Evolutionary conservation across 2,888 invertebrate genomes (phyloP), one percentile per base, ranked within the genome.

Genomic region (Neocrepidodera transversa): DNA sequence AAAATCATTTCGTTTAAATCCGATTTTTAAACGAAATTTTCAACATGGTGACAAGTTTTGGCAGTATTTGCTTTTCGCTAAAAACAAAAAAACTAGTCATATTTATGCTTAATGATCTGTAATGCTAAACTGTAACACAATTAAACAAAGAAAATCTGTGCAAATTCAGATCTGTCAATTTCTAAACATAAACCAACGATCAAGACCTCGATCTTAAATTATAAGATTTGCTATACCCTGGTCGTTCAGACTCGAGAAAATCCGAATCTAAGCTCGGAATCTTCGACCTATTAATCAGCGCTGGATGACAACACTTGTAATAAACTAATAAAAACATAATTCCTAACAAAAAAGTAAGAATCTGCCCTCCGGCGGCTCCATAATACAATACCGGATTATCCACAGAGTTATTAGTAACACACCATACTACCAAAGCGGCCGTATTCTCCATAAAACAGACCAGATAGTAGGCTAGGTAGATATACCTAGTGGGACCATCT

Each of bases 401-500:
- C 11, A 71, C 69, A 2, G 80, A 79, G 66, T 77, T 80, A 62
- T 76, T 79, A 8, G 78, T 74, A 1, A 81, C 79, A 70, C 80
- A 81, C 81, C 81, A 82, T 10, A 81, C 79, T 47, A 81, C 80
- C 42, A 82, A 69, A 30, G 80, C 79, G 43, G 78, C 80, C 4
- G 81, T 81, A 68, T 82, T 82, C 61, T 82, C 82, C 79, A 82
- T 79, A 65, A 81, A 81, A 67, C 81, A 81, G 5, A 81, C 80
- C 52, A 80, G 71, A 68, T 82, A 82, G 67, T 81, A 81, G 10
- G 78, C 80, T 23, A 81, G 64, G 65, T 82, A 82, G n/a, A 79
- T 74, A 64, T 81, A 81, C 58, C 86, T 77, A 2, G 86, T 86
- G 28, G 84, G 83, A 28, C 85, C 86, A 69, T 86, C 85, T 62